Evolutionary conservation across 2,888 invertebrate species (phyloP), one percentile per base, ranked within the genome.

Genomic region (Sphaerophoria rueppellii): DNA sequence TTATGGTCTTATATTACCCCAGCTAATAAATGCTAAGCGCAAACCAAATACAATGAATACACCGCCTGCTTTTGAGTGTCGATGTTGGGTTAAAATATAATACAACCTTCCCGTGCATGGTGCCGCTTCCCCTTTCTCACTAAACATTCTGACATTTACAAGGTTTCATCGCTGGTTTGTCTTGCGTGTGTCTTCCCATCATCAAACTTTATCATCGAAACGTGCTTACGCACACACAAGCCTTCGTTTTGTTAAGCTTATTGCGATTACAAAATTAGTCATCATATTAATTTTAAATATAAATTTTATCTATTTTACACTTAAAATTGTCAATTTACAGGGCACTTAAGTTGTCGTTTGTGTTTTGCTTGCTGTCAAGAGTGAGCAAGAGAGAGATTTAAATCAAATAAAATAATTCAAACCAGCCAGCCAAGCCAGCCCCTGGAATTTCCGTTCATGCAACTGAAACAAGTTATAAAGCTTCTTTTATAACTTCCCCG

Each of bases 141-240:
- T 67, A 6, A 5, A 37, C 14, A 16, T 50, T 50, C 14, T 50
- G 65, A 54, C 67, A 67, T 4, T 67, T 67, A 67, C 24, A 54
- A 67, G 60, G 60, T 60, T 60, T 60, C 60, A 60, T 60, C 43
- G 60, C 60, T 16, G 40, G 24, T n/a, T n/a, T n/a, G n/a, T n/a
- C 24, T 50, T 24, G 6, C 40, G 11, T 35, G 32, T 12, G 6
- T 34, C 34, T 37, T 60, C 24, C 24, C 24, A 24, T 24, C 40
- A 24, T n/a, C 11, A 43, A 35, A 43, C 4, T 40, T 54, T 67
- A 67, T 54, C 14, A n/a, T 40, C 16, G 24, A 24, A 67, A 54
- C 54, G 54, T 67, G 67, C n/a, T 40, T 40, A 54, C 54, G 40
- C 67, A 54, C 14, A 40, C 5, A 67, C 16, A 54, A 67, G 12